These are phyloP conservation scores for Acrocyrtus sp. DNA, from an alignment of 2,888 invertebrate genomes.

Conservation along the genomic window DNA sequence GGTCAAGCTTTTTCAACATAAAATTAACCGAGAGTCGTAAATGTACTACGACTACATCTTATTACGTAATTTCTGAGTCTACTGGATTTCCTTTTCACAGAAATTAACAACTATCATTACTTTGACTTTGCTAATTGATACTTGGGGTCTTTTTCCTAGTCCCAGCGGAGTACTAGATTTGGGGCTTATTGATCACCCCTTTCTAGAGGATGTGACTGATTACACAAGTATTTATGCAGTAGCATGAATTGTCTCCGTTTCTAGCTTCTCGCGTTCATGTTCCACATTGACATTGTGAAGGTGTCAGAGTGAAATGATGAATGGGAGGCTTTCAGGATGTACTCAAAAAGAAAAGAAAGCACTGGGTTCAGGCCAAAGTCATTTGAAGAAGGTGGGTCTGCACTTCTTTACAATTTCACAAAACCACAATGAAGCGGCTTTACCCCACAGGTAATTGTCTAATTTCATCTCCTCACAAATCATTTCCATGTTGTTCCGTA, in stretches of 20 bases:
- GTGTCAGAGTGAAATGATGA: constrained; percentile 62
- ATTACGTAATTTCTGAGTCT: too few species aligned
- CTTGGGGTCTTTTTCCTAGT: too few species aligned
- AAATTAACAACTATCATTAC: too few species aligned
- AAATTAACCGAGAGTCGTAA: too few species aligned
- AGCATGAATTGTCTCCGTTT: background rate
- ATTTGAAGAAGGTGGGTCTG: constrained; percentile 42
- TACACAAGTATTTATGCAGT: background rate
- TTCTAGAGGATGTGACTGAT: too few species aligned
- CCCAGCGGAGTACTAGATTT: too few species aligned
- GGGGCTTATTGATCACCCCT: too few species aligned
- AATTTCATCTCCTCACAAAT: constrained; percentile 64
- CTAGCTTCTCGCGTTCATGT: constrained; percentile 10
- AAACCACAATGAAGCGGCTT: constrained; percentile 59
- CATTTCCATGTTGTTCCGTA: constrained; percentile 57
- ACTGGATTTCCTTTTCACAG: too few species aligned
- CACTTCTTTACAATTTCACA: constrained; percentile 16
- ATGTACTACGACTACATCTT: too few species aligned
- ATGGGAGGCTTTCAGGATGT: constrained; percentile 44
- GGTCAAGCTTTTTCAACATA: too few species aligned
- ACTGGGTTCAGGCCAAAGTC: constrained; percentile 57
- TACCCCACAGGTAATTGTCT: constrained; percentile 58
- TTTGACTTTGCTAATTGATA: too few species aligned
- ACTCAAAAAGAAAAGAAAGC: constrained; percentile 50
- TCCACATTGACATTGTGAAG: constrained; percentile 32